Evolutionary conservation across 2,888 invertebrate genomes (phyloP).

Genomic region (Calliopum simillimum): DNA sequence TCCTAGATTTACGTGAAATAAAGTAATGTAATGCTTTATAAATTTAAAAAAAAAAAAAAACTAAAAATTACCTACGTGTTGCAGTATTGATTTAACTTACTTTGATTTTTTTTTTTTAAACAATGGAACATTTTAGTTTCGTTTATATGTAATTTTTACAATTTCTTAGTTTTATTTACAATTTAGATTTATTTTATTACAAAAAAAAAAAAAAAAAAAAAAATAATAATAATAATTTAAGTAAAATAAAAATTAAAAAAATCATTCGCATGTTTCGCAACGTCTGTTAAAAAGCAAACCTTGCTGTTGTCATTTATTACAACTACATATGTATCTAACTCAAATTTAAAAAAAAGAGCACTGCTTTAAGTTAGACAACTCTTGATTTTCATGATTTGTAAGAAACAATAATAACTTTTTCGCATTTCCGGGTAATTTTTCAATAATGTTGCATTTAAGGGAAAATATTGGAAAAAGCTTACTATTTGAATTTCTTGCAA

Average conservation of each 20-base stretch:
- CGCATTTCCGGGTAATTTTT: neutral
- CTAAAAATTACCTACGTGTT: too few species aligned
- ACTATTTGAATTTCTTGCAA: conserved; percentile 28
- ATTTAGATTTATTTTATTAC: neutral
- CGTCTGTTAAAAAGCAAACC: too few species aligned
- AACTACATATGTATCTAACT: too few species aligned
- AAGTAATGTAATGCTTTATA: too few species aligned
- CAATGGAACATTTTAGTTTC: neutral
- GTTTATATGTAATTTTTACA: neutral
- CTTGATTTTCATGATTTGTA: neutral
- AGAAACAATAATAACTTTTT: neutral
- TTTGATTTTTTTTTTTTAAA: neutral
- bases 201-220: conserved; percentile 12
- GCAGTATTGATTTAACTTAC: too few species aligned
- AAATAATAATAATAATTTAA: conserved; percentile 19
- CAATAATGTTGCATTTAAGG: too few species aligned
- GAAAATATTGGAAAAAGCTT: neutral
- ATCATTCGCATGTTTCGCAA: conserved; percentile 34
- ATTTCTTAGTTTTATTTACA: neutral
- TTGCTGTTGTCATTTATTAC: too few species aligned
- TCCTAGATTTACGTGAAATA: too few species aligned
- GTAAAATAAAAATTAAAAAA: conserved; percentile 34
- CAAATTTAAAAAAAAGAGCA: too few species aligned
- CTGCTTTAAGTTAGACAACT: too few species aligned
- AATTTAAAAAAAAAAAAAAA: too few species aligned